A percentile compares a stretch with the other conserved stretches of the same genome.
These are phyloP conservation scores for Hyalella azteca DNA, from an alignment of 2,888 invertebrate genomes.

Conservation along the genomic window DNA sequence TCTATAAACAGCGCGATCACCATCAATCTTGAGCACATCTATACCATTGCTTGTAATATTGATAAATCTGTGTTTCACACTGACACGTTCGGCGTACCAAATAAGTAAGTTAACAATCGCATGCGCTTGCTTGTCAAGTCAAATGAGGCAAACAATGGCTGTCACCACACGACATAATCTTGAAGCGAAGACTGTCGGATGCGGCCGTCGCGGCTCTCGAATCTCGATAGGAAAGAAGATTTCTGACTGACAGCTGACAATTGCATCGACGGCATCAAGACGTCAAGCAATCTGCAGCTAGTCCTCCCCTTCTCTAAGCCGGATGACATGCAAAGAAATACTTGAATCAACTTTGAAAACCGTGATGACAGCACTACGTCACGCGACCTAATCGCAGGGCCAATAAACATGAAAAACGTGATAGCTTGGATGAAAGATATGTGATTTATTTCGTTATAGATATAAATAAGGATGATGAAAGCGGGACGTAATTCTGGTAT, in stretches of 20 bases:
- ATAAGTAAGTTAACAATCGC: too few relatives aligned
- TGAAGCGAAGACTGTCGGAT: not conserved
- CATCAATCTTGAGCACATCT: too few relatives aligned
- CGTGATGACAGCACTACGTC: not conserved
- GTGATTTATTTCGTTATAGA: too few relatives aligned
- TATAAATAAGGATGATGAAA: too few relatives aligned
- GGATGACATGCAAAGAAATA: not conserved
- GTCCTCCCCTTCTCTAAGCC: not conserved
- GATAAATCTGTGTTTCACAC: too few relatives aligned
- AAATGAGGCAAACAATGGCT: not conserved
- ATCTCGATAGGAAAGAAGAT: not conserved
- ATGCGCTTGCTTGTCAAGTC: not conserved
- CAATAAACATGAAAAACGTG: too few relatives aligned
- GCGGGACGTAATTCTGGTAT: too few relatives aligned
- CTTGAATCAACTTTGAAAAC: not conserved
- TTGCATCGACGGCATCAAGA: not conserved
- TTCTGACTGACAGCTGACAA: slow-evolving; percentile 5
- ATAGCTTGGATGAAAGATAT: too few relatives aligned
- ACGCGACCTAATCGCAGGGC: not conserved
- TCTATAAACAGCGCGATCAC: too few relatives aligned
- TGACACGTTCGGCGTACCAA: too few relatives aligned
- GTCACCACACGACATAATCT: slow-evolving; percentile 1
- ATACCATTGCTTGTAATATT: too few relatives aligned
- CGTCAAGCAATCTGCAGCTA: not conserved
- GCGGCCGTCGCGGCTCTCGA: not conserved